Base-by-base conservation (phyloP, 2,797 vertebrate species). In the Pseudochaenichthys georgianus region DNA sequence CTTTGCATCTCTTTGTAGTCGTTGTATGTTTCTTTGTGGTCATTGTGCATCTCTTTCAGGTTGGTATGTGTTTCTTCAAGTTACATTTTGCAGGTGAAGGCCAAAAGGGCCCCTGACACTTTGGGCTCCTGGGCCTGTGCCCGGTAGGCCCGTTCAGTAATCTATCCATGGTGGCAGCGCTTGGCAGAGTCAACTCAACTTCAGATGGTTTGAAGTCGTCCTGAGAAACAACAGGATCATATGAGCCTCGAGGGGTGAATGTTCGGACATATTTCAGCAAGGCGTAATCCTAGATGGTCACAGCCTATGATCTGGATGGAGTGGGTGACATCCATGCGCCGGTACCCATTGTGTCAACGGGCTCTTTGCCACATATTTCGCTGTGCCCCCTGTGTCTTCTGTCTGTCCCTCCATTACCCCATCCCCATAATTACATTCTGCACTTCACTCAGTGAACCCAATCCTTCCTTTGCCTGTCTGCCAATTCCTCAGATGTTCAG, bases 351-450 rank as follows among this genome's bases (percentile, higher is more conserved):
- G 80, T 88, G 81, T 88, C 86, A 69, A 75, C 58, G 77, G 89
- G 89, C 81, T 66, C 75, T 64, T 64, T 85, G 90, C 90, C 87
- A 89, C 87, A 83, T 77, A 82, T 71, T 86, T 77, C 67, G 69
- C 85, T 82, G 81, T 79, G 70, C 82, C 72, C 75, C 64, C 75
- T 76, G 77, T 89, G 81, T 88, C 79, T 54, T 82, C 68, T 81
- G 77, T 84, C 88, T 71, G 79, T 83, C 81, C 76, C 86, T 70
- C 76, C 74, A 82, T 89, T 88, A 83, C 84, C 82, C 86, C 89
- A 89, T 91, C 90, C 83, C 82, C 85, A 87, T 93, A 92, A 94
- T 93, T 90, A 91, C 89, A 88, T 89, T 87, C 82, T 81, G 85
- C 76, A 68, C 87, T 90, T 92, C 82, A 70, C 76, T 78, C 79